Evolutionary conservation across 2,113 vertebrate genomes (phyloP), one percentile per base, ranked within the genome.

Genomic region (Sebastes schlegelii): DNA sequence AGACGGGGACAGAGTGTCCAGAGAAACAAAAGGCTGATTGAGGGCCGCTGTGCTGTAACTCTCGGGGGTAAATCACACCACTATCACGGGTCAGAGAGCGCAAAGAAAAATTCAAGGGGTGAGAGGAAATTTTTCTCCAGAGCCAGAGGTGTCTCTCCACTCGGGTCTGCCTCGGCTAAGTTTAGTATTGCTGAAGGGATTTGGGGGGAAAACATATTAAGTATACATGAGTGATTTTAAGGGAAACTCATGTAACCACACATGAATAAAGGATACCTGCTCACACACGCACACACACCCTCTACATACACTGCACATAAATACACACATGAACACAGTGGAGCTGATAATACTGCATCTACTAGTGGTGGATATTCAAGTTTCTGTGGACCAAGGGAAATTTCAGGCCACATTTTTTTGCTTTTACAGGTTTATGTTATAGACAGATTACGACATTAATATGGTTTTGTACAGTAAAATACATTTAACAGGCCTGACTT

Each of bases 11-110:
- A 77, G 77, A 83, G 87, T 83, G 88, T 90, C 89, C 92, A 72
- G 70, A 87, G 90, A 91, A 91, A 94, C 93, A 94, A 92, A 94
- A 85, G 91, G 80, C 86, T 87, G 91, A 94, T 91, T 93, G 93
- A 94, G 87, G 86, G 79, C 78, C n/a, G 73, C 83, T 75, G 80
- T 55, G 86, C 84, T 78, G 77, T 16, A 75, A 73, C 89, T 92
- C 92, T 88, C 73, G 9, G 78, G 92, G 88, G 82, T 88, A 86
- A 93, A 92, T 93, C 89, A 80, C 86, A 40, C 79, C 52, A 72
- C 89, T 91, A 92, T 94, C 92, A 79, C 55, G 78, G 92, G 91
- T 92, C 92, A 92, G 89, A 77, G 90, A 92, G 90, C 91, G 71
- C 77, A 83, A 83, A 83, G 77, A 90, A 79, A 91, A 86, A 83